A percentile compares a stretch with the other conserved stretches of the same genome.
These are phyloP conservation scores for Sialis lutaria DNA, from an alignment of 2,888 invertebrate species.

Conservation along the genomic window DNA sequence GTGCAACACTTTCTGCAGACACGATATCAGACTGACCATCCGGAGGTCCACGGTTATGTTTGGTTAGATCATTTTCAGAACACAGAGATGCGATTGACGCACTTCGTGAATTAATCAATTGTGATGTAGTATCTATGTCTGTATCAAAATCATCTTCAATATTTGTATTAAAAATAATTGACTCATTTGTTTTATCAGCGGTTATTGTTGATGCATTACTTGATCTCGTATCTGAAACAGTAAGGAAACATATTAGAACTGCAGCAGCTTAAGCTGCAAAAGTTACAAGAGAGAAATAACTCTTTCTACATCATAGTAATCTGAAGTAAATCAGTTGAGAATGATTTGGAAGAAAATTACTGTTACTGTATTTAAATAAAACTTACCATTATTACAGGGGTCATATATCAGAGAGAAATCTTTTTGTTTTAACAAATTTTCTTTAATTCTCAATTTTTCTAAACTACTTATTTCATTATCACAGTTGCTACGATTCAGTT, in stretches of 20 bases:
- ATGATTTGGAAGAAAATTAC: no score
- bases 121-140: slow-evolving; percentile 29
- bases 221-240: no score
- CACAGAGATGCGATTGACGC: slow-evolving; percentile 42
- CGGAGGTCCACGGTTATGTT: slow-evolving; percentile 23
- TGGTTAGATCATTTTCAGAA: slow-evolving; percentile 33
- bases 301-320: no score
- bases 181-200: slow-evolving; percentile 20
- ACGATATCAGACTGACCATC: slow-evolving; percentile 29
- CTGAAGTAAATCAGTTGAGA: no score
- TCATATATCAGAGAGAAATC: no score
- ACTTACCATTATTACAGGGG: no score
- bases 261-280: no score
- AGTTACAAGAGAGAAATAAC: no score
- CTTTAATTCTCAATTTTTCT: slow-evolving; percentile 21
- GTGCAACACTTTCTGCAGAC: slow-evolving; percentile 64
- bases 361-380: no score
- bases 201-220: no score
- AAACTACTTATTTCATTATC: slow-evolving; percentile 47
- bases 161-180: slow-evolving; percentile 27
- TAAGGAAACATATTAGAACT: no score
- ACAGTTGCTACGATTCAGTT: slow-evolving; percentile 35
- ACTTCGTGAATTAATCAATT: slow-evolving; percentile 27
- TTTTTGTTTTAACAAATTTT: no score
- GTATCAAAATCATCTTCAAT: slow-evolving; percentile 35